These are phyloP conservation scores for Alfaro cultratus DNA, from an alignment of 2,797 vertebrate genomes.

Conservation along the genomic window DNA sequence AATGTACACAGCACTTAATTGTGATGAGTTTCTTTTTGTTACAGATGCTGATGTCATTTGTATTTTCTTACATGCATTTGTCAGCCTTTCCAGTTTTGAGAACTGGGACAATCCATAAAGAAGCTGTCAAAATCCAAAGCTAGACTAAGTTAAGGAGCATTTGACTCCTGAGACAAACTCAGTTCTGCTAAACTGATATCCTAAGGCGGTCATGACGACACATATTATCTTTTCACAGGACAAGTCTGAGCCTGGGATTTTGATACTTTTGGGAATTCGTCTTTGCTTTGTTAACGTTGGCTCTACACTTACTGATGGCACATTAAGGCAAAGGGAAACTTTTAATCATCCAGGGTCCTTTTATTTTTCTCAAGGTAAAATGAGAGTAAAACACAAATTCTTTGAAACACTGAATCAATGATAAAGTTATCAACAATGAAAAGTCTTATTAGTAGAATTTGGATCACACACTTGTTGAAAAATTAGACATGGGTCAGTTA, in stretches of 20 bases:
- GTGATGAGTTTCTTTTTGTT: background rate
- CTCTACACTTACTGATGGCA: constrained; percentile 37
- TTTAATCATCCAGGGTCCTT: constrained; percentile 30
- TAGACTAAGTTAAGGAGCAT: constrained; percentile 14
- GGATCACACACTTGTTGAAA: constrained; percentile 9
- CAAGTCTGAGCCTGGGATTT: constrained; percentile 77
- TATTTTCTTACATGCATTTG: constrained; percentile 12
- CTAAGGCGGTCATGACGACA: constrained; percentile 78
- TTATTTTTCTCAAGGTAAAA: constrained; percentile 29
- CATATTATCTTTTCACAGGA: constrained; percentile 62
- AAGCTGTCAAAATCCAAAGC: constrained; percentile 28
- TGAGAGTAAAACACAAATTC: constrained; percentile 13
- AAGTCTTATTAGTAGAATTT: constrained; percentile 15
- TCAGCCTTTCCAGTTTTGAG: constrained; percentile 14
- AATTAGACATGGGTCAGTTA: background rate
- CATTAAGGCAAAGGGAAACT: constrained; percentile 32
- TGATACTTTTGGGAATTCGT: constrained; percentile 60
- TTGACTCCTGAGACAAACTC: constrained; percentile 50
- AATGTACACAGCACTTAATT: background rate
- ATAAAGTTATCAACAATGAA: constrained; percentile 24
- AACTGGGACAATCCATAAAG: constrained; percentile 15
- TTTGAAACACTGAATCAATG: constrained; percentile 9
- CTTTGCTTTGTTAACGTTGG: constrained; percentile 57
- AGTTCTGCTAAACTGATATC: constrained; percentile 73
- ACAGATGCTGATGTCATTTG: background rate